Evolutionary conservation across 2,888 invertebrate species (phyloP).

Genomic region (Dione juno): DNA sequence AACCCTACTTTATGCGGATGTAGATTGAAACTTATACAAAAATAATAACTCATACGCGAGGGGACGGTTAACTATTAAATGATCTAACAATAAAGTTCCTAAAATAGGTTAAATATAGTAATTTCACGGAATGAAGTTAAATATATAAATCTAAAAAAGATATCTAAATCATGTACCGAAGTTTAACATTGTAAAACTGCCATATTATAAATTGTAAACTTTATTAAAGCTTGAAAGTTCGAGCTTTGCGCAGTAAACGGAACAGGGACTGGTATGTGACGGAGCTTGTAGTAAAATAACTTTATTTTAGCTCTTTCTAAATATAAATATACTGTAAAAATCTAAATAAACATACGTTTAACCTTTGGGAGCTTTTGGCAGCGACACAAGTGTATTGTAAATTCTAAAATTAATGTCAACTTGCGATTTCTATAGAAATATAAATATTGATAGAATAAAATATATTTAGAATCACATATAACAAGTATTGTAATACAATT

Average conservation of each 20-base stretch:
- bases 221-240: constrained; percentile 4
- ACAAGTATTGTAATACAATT: not conserved
- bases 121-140: too few relatives aligned
- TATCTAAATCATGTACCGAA: constrained; percentile 4
- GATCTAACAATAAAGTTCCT: not conserved
- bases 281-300: not conserved
- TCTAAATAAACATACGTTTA: constrained; percentile 8
- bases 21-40: too few relatives aligned
- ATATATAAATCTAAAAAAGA: not conserved
- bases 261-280: not conserved
- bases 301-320: not conserved
- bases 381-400: not conserved
- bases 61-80: too few relatives aligned
- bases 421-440: not conserved
- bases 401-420: too few relatives aligned
- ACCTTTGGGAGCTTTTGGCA: constrained; percentile 2
- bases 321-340: not conserved
- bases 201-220: constrained; percentile 17
- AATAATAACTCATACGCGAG: too few relatives aligned
- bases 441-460: not conserved
- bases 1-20: too few relatives aligned
- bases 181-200: not conserved
- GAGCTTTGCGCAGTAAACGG: constrained; percentile 1
- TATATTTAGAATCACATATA: not conserved
- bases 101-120: not conserved